Evolutionary conservation across 2,888 invertebrate species (phyloP).

Genomic region (Colostygia pectinataria): DNA sequence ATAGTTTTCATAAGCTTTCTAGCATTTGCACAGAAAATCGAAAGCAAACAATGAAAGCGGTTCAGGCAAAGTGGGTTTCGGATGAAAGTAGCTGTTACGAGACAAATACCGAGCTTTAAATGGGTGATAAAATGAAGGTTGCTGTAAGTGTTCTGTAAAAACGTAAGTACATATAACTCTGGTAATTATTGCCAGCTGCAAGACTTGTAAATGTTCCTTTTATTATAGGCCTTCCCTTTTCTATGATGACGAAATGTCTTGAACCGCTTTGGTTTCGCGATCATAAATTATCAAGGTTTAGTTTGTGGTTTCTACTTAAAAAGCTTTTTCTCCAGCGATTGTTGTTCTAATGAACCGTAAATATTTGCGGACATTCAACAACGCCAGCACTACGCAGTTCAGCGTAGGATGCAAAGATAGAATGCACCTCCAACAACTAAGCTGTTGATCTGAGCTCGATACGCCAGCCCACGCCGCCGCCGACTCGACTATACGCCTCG

Average conservation of each 20-base stretch:
- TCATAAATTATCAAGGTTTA: no score
- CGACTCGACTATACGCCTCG: conserved; percentile 46
- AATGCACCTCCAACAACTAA: conserved; percentile 35
- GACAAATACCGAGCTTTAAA: conserved; percentile 11
- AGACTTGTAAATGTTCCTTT: no score
- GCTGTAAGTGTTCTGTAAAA: not conserved
- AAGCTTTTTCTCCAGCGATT: conserved; percentile 1
- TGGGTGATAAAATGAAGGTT: conserved; percentile 5
- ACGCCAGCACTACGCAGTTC: conserved; percentile 29
- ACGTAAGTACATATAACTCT: not conserved
- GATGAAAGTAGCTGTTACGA: conserved; percentile 25
- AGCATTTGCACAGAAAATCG: conserved; percentile 29
- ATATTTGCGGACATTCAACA: conserved; percentile 22
- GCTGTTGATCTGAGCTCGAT: conserved; percentile 32
- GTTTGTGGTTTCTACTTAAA: not conserved
- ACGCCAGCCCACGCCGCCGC: conserved; percentile 51
- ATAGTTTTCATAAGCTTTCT: conserved; percentile 22
- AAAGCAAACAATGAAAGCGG: conserved; percentile 34
- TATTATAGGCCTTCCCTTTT: no score
- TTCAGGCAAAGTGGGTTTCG: conserved; percentile 23
- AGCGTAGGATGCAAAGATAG: conserved; percentile 47
- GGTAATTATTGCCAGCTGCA: not conserved
- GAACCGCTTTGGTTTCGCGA: no score
- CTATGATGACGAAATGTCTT: no score
- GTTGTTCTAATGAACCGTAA: conserved; percentile 27